Conservation (phyloP, 1,140 invertebrate species). For the Atta texana region DNA sequence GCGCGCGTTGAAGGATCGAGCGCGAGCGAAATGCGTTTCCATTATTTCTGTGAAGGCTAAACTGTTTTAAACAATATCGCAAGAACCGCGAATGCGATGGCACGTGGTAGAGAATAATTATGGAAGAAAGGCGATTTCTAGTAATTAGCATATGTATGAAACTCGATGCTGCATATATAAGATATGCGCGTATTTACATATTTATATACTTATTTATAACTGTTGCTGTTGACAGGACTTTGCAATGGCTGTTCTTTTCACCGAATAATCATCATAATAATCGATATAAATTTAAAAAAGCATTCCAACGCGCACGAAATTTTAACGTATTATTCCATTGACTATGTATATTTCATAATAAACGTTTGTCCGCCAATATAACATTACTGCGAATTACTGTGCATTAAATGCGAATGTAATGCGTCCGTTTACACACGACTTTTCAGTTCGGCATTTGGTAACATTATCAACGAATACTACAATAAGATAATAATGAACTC, state of each 20-base stretch:
- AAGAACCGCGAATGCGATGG: background rate
- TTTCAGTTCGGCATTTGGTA: background rate
- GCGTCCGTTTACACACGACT: background rate
- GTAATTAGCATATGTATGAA: slow-evolving; percentile 61
- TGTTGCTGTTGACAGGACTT: slow-evolving; percentile 5
- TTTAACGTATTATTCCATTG: background rate
- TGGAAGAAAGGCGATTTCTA: slow-evolving; percentile 47
- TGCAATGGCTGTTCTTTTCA: slow-evolving; percentile 5
- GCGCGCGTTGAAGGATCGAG: slow-evolving; percentile 36
- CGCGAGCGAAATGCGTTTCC: slow-evolving; percentile 24
- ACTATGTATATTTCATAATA: background rate
- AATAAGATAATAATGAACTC: background rate
- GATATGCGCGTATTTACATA: slow-evolving; percentile 41
- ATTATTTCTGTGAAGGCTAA: slow-evolving; percentile 58
- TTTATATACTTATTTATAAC: slow-evolving; percentile 54
- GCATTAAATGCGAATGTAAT: background rate
- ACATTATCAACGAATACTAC: background rate
- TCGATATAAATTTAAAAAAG: background rate
- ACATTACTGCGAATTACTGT: background rate
- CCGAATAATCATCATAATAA: background rate
- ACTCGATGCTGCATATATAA: slow-evolving; percentile 31
- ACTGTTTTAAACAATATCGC: slow-evolving; percentile 36
- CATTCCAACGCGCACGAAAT: background rate
- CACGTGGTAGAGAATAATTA: slow-evolving; percentile 31
- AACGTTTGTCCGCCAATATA: background rate